phyloP scores from a whole-genome alignment of 2,113 vertebrate species.

The Apaloderma vittatum region DNA sequence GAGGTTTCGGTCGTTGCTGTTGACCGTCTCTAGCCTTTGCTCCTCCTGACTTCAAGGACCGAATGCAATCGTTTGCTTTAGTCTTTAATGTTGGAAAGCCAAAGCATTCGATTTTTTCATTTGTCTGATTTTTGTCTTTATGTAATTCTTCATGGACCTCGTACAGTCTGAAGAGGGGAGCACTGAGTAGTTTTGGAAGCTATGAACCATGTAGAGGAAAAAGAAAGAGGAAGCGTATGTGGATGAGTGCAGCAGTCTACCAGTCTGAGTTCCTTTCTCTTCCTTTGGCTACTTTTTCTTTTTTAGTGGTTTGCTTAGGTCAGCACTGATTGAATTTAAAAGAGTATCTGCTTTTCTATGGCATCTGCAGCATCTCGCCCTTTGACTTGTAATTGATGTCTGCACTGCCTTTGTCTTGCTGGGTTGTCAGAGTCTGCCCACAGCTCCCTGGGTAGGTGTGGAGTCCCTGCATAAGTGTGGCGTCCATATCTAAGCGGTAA shows the following conservation, averaged over 20 bases:
- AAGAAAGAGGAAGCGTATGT: not conserved
- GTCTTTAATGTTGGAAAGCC: not conserved
- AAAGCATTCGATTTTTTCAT: not conserved
- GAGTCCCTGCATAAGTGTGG: accelerated
- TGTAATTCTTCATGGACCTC: not conserved
- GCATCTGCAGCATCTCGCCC: not conserved
- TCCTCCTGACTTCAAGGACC: not conserved
- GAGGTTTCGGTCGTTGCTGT: not conserved
- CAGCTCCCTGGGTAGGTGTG: not conserved
- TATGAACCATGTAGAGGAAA: not conserved
- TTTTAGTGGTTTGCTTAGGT: not conserved
- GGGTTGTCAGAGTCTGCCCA: not conserved
- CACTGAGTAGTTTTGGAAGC: not conserved
- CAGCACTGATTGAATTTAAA: not conserved
- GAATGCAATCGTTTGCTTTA: not conserved
- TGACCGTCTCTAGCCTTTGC: not conserved
- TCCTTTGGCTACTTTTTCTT: not conserved
- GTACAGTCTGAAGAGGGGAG: not conserved
- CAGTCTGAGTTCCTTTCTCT: not conserved
- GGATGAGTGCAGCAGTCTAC: not conserved
- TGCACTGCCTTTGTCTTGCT: not conserved
- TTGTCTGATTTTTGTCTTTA: not conserved
- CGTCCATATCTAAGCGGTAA: not conserved
- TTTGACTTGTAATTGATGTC: constrained; percentile 21
- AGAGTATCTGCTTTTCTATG: constrained; percentile 8